Evolutionary conservation across 92 coral and sea anemone genomes (phyloP), one percentile per base, ranked within the genome.

Genomic region (Paragorgia papillata): DNA sequence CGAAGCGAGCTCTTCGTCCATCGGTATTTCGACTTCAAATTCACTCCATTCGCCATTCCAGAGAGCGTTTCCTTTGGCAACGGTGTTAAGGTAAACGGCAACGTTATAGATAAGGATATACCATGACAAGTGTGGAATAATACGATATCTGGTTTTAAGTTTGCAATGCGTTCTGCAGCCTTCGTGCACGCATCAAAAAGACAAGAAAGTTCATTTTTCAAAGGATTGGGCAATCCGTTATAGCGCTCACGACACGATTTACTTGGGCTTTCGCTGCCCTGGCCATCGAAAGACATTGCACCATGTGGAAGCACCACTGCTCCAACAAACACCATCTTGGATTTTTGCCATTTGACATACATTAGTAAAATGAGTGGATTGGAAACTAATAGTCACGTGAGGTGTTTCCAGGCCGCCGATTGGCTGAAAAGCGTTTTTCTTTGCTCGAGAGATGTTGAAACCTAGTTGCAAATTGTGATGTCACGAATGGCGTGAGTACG

Each of bases 31-130:
- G 18, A 89, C 74, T 24, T 65, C 69, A 13, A 89, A 76, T 44
- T 89, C 93, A 33, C 79, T 84, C 87, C 87, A 89, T 49, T 82
- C 62, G 44, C 67, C 88, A 54, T 89, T 89, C 93, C 93, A 89
- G 32, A 89, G 88, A 26, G 93, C 90, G 55, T 80, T 89, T 15
- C 93, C 93, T 17, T 76, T 43, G 0, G 88, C 88, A 17, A 37
- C 44, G 18, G 34, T 69, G 41, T 89, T 69, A 80, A 86, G 32
- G 56, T 89, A 89, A 26, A 89, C 82, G 40, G 74, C 86, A 62
- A 73, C 53, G 10, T 82, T 40, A 32, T 87, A 31, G 93, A 89
- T 26, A 89, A 69, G 17, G 83, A 48, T 0, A 89, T 34, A 1
- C 93, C 93, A 31, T 89, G 93, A 18, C 90, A 90, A 12, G 93